These are phyloP conservation scores for Pygmarrhopalites habei DNA, from an alignment of 1,140 invertebrate species.

Conservation along the genomic window DNA sequence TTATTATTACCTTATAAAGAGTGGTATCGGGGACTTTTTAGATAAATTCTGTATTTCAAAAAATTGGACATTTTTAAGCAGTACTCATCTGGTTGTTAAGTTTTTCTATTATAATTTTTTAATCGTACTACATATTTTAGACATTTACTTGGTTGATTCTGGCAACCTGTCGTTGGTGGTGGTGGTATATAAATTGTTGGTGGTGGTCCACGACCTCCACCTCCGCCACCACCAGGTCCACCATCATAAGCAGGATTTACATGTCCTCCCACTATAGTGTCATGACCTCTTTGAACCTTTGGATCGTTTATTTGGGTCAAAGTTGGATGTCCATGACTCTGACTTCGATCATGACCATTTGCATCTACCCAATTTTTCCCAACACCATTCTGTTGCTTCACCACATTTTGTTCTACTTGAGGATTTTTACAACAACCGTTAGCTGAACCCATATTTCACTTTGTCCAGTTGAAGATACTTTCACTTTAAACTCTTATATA, in stretches of 20 bases:
- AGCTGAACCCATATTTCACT: conserved; percentile 10
- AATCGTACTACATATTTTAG: not conserved
- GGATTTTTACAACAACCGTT: conserved; percentile 16
- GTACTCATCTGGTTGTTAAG: not conserved
- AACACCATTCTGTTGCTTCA: not conserved
- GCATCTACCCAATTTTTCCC: conserved; percentile 5
- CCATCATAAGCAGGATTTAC: not conserved
- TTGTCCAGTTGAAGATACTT: no score
- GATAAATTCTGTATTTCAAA: not conserved
- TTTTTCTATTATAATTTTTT: not conserved
- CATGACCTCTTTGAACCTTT: not conserved
- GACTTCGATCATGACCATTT: not conserved
- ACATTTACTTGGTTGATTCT: no score
- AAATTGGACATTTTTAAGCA: not conserved
- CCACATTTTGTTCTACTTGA: not conserved
- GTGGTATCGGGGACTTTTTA: not conserved
- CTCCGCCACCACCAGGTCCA: no score
- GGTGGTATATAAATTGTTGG: no score
- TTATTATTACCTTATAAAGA: not conserved
- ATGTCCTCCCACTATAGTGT: not conserved
- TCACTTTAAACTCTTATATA: no score
- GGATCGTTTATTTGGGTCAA: not conserved
- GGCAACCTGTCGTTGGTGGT: no score
- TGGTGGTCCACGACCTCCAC: not conserved
- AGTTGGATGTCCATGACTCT: not conserved